Evolutionary conservation across 2,888 invertebrate species (phyloP).

Genomic region (Melangyna quadrimaculata): DNA sequence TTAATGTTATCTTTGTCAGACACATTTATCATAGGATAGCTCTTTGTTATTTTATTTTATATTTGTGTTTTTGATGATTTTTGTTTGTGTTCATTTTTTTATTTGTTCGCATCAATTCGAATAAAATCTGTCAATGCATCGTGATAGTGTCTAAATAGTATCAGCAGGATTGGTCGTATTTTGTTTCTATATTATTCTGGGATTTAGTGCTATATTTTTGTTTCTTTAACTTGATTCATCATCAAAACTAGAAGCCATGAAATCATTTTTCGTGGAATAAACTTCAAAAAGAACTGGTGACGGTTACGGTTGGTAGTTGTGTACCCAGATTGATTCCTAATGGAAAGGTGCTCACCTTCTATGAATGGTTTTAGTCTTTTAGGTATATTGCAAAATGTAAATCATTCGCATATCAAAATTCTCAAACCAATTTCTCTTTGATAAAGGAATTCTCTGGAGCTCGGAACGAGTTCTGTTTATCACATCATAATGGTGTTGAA

Average conservation of each 20-base stretch:
- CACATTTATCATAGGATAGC: background rate
- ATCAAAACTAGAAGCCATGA: conserved; percentile 8
- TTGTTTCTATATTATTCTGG: background rate
- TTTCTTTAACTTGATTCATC: background rate
- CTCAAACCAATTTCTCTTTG: background rate
- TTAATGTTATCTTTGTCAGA: background rate
- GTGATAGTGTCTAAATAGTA: background rate
- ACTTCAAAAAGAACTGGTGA: background rate
- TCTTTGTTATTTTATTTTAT: background rate
- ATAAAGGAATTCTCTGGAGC: background rate
- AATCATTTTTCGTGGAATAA: background rate
- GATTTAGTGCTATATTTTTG: background rate
- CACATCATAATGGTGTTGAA: background rate
- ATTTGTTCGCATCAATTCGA: background rate
- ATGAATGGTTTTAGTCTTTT: no score
- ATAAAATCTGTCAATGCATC: background rate
- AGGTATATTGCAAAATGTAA: background rate
- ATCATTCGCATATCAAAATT: background rate
- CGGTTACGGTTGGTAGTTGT: background rate
- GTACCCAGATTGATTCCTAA: background rate
- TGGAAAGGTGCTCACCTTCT: background rate
- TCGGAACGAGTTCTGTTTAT: background rate
- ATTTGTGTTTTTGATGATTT: background rate
- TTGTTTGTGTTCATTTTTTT: background rate
- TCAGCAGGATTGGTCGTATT: background rate